phyloP scores from a whole-genome alignment of 37 sponge, comb jelly and placozoan species.

The Halichondria panicea region DNA sequence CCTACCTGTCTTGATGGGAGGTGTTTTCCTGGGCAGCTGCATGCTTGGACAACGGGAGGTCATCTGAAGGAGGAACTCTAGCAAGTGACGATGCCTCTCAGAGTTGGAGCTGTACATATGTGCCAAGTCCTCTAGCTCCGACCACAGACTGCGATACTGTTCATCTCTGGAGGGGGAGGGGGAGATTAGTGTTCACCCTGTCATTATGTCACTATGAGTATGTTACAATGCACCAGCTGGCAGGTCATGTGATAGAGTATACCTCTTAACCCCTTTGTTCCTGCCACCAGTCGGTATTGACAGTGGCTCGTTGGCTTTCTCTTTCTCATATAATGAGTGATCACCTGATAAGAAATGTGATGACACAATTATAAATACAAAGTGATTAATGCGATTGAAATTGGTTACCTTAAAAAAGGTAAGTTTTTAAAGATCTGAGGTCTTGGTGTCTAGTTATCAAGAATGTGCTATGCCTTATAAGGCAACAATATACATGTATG shows the following conservation, averaged over 20 bases:
- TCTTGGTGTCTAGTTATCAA: too few species aligned
- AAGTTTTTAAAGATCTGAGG: too few species aligned
- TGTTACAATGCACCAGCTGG: too few species aligned
- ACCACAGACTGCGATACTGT: slow-evolving; percentile 49
- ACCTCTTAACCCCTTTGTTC: slow-evolving; percentile 58
- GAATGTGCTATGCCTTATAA: too few species aligned
- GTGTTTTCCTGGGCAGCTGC: slow-evolving; percentile 22
- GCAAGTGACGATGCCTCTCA: not conserved
- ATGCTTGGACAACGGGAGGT: slow-evolving; percentile 13
- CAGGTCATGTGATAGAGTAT: too few species aligned
- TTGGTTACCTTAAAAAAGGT: too few species aligned
- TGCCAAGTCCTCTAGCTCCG: not conserved
- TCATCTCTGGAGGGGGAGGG: slow-evolving; percentile 63
- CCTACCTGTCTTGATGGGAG: not conserved
- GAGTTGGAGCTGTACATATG: not conserved
- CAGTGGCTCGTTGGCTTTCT: slow-evolving; percentile 63
- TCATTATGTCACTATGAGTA: slow-evolving; percentile 1
- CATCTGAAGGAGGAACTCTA: not conserved
- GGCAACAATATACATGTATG: too few species aligned
- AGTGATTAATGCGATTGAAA: too few species aligned
- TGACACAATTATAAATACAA: too few species aligned
- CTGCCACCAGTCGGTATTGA: slow-evolving; percentile 51
- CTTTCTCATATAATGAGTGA: slow-evolving; percentile 31
- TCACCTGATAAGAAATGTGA: not conserved
- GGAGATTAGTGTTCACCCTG: too few species aligned